Evolutionary conservation across 64 coral and sea anemone species (phyloP), one percentile per base, ranked within the genome.

Genomic region (Dendrophyllia cribrosa): DNA sequence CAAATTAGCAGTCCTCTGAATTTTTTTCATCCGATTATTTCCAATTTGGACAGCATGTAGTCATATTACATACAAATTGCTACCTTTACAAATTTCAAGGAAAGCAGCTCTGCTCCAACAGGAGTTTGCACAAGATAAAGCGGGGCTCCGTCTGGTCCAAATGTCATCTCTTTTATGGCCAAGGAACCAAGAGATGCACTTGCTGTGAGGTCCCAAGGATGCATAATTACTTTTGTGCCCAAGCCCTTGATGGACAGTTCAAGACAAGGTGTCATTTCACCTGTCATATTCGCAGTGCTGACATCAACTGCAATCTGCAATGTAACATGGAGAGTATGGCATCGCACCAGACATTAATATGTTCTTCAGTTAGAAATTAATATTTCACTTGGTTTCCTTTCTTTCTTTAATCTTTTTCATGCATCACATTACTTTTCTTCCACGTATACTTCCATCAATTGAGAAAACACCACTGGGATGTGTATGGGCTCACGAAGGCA

Each of bases 111-210:
- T 55, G 91, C 87, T 79, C 91, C 94, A 47, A 74, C 80, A 69
- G 97, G 97, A 20, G 97, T 99, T 59, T 93, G 74, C 13, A 99
- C 51, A 66, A 99, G 83, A 59, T 96, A 70, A 16, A 98, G 69
- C 3, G 97, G 97, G 3, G 53, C 94, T 60, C 91, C 91, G 55
- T 79, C 91, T 9, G 70, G 43, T 2, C 97, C 97, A 90, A 69
- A 82, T 55, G 75, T 96, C 97, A 96, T 96, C 82, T 98, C 97
- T 44, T 90, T 82, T 78, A 97, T 65, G 24, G 90, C 89, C 34
- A 99, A 61, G 16, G 94, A 93, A 9, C 94, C 94, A 69, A 99
- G 88, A 58, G 94, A 96, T 22, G 91, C 97, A 53, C 66, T 93
- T 17, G 74, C 88, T 43, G 48, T 63, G 6, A 99, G 63, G 63